phyloP scores from a whole-genome alignment of 2,888 invertebrate genomes.

The Alloplasta piceator region DNA sequence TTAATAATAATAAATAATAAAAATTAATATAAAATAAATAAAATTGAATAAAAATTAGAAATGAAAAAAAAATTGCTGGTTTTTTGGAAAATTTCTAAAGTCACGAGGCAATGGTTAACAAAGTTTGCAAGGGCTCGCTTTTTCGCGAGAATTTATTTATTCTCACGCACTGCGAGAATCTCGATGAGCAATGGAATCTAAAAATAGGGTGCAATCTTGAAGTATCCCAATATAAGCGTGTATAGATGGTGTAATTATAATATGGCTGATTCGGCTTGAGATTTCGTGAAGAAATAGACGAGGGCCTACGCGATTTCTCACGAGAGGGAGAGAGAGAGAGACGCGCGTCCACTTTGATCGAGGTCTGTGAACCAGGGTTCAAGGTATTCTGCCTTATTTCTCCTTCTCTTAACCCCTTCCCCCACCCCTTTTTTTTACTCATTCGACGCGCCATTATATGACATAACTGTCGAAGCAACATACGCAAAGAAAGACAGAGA shows the following conservation, averaged over 20 bases:
- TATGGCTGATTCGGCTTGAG: constrained; percentile 42
- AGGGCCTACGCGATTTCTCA: constrained; percentile 49
- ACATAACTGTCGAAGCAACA: constrained; percentile 45
- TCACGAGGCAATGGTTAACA: too few relatives aligned
- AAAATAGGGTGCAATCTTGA: not conserved
- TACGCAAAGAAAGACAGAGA: constrained; percentile 1
- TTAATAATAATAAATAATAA: too few relatives aligned
- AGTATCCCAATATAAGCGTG: not conserved
- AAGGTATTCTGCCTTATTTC: constrained; percentile 51
- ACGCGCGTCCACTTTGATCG: constrained; percentile 51
- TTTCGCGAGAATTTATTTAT: too few relatives aligned
- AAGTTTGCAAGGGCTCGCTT: too few relatives aligned
- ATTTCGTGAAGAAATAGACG: constrained; percentile 54
- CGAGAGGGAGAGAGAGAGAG: constrained; percentile 13
- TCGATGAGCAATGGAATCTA: too few relatives aligned
- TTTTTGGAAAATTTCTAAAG: too few relatives aligned
- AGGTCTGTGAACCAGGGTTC: constrained; percentile 64
- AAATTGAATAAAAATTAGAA: too few relatives aligned
- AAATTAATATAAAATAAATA: too few relatives aligned
- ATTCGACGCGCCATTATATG: constrained; percentile 46
- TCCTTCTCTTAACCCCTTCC: not conserved
- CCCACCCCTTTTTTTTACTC: not conserved
- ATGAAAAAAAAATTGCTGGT: too few relatives aligned
- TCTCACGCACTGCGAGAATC: too few relatives aligned
- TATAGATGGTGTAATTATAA: constrained; percentile 27